Base-by-base conservation (phyloP, 2,113 vertebrate species). In the Nestor notabilis region DNA sequence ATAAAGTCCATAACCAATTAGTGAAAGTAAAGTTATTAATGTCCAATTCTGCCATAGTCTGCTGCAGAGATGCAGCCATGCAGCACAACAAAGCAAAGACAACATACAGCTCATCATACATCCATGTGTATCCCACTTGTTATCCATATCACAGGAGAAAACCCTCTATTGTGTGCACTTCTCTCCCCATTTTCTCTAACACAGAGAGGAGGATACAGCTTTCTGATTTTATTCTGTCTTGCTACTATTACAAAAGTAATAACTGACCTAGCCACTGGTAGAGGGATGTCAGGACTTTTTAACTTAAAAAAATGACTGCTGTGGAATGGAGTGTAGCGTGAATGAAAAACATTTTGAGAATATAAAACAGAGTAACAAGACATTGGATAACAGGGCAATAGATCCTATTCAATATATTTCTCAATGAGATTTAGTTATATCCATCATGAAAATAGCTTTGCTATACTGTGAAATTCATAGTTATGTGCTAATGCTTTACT, bases 1-100 rank as follows among this genome's bases (percentile, higher is more conserved):
- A 75, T 94, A 85, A 96, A 96, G 93, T 95, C 94, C 91, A 97
- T 96, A 97, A 96, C 81, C 94, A 95, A 97, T 96, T 97, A 97
- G 93, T 55, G 56, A 87, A 47, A 82, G 69, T 37, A 82, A 95
- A 96, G 74, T 95, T 96, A 97, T 96, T 97, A 96, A 96, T 94
- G 93, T 76, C 78, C 87, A 87, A 3, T 91, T 82, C 91, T 18
- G 39, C 44, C 66, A n/a, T 14, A 80, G 83, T 25, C 80, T 76
- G 3, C 63, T 68, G 20, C 5, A 9, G 35, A 60, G 31, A 66
- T 78, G 69, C 31, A 72, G 74, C 43, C 39, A 17, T 33, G 35
- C 17, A 83, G 44, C 41, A 76, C 21, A 93, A 94, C 47, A 89
- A 91, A 93, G 61, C 52, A 87, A 93, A 79, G 10, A 44, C 28